Conservation (phyloP, 2,113 vertebrate species). For the Cygnus atratus region DNA sequence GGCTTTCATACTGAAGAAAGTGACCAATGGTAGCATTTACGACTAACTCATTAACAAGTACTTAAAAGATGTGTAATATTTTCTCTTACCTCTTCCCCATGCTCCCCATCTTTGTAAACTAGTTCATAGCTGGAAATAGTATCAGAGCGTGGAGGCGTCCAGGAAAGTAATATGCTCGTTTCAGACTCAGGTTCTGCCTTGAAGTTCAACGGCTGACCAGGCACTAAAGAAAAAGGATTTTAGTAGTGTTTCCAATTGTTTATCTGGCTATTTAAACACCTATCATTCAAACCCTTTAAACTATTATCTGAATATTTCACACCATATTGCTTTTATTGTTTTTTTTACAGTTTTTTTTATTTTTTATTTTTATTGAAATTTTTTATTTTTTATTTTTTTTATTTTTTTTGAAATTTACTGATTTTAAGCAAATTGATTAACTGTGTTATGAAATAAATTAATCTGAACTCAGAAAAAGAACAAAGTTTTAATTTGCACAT, state of each 20-base stretch:
- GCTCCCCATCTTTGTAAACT: constrained; percentile 94
- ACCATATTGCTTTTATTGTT: neutral
- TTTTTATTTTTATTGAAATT: no score
- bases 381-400: no score
- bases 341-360: no score
- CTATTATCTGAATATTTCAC: neutral
- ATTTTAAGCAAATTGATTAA: neutral
- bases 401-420: no score
- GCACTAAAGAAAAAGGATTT: constrained; percentile 79
- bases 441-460: neutral
- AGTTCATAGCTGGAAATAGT: constrained; percentile 94
- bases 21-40: neutral
- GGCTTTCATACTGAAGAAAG: neutral
- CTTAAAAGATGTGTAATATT: neutral
- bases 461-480: neutral
- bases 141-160: constrained; percentile 93
- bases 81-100: constrained; percentile 88
- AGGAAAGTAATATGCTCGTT: constrained; percentile 95
- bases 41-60: neutral
- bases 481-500: neutral
- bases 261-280: neutral
- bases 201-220: constrained; percentile 94
- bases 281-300: neutral
- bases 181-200: constrained; percentile 98
- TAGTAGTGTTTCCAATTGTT: neutral